Evolutionary conservation across 2,888 invertebrate species (phyloP), one percentile per base, ranked within the genome.

Genomic region (Hylaea fasciaria): DNA sequence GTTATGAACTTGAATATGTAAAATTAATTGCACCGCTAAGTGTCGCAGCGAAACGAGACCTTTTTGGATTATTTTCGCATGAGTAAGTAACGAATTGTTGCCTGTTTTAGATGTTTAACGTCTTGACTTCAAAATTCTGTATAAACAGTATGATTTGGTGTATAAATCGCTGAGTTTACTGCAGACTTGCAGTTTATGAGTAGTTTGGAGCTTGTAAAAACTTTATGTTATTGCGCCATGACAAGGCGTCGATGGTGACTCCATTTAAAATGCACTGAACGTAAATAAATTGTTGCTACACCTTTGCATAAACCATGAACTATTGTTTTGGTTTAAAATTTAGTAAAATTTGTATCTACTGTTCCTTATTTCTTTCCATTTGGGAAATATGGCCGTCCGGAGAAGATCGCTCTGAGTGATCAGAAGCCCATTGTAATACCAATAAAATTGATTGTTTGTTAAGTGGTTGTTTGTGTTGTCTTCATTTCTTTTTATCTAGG

Each of bases 1-100:
- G 74, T 86, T 88, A 90, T 89, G 85, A 87, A 91, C 90, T 90
- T 83, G 79, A 80, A 83, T 85, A 85, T 81, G 82, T 85, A 72
- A 80, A 86, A 87, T 88, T 90, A 90, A 91, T 90, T 82, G 82
- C 82, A 51, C 66, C 56, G 78, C 78, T 80, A 81, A 86, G 87
- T 86, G 86, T 85, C 80, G 73, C 80, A 64, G 66, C 57, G 71
- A 67, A 70, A 70, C 74, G 74, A 68, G 69, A 71, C 65, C 72
- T 79, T 70, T 83, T 89, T 86, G 90, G 91, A 90, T 89, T 89
- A 81, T 87, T 86, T 84, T 81, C 76, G 85, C 75, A 80, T 81
- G 86, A 88, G 91, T 91, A 89, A 91, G 91, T 91, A 84, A 75
- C 71, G 78, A 77, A 73, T 69, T 76, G 76, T 72, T 74, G 74